Percentiles rank a stretch among this genome's conserved stretches.
phyloP scores from a whole-genome alignment of 2,888 invertebrate genomes.

The Tribolium freemani region DNA sequence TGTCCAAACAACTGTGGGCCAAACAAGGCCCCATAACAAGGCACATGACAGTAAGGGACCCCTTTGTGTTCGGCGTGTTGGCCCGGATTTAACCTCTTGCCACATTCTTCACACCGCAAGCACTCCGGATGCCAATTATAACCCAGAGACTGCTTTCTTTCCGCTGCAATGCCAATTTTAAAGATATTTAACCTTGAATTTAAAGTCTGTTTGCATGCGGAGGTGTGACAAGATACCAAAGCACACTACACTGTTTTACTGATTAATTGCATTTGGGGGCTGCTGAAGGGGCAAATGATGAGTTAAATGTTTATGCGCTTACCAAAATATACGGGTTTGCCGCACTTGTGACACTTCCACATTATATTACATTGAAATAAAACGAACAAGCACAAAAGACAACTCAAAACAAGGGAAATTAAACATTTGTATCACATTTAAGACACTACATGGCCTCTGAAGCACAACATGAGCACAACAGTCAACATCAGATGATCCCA shows the following conservation, averaged over 20 bases:
- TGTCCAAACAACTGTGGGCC: constrained; percentile 88
- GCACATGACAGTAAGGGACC: constrained; percentile 87
- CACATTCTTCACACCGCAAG: constrained; percentile 85
- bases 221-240: constrained; percentile 9
- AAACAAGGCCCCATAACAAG: constrained; percentile 86
- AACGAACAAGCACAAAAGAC: constrained; percentile 12
- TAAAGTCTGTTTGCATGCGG: not conserved
- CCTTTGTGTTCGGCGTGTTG: constrained; percentile 92
- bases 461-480: too few relatives aligned
- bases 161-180: constrained; percentile 72
- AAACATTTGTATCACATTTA: constrained; percentile 35
- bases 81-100: constrained; percentile 84
- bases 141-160: constrained; percentile 87
- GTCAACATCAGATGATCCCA: constrained; percentile 22
- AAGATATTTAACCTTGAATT: constrained; percentile 12
- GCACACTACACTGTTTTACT: not conserved
- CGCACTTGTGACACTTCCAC: constrained; percentile 89
- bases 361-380: constrained; percentile 64
- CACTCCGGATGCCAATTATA: constrained; percentile 91
- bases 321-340: constrained; percentile 86
- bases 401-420: constrained; percentile 29
- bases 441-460: constrained; percentile 11
- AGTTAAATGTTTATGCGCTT: constrained; percentile 56
- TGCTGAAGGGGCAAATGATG: not conserved
- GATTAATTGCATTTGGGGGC: not conserved